Evolutionary conservation across 2,113 vertebrate species (phyloP).

Genomic region (Rhadina sibilatrix): DNA sequence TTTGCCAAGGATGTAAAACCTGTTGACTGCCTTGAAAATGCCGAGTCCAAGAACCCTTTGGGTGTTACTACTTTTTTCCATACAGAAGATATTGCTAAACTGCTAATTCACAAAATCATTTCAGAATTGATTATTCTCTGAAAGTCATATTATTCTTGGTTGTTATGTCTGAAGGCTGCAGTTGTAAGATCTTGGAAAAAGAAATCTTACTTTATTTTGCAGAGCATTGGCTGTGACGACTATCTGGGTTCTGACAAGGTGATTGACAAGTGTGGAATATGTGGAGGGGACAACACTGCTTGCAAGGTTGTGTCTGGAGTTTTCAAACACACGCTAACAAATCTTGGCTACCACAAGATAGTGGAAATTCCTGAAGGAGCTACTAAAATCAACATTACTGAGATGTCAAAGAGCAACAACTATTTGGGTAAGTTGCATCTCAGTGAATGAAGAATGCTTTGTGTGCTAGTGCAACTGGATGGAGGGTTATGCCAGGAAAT

Average conservation of each 20-base stretch:
- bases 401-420: slow-evolving; percentile 96
- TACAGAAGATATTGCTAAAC: not conserved
- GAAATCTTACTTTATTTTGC: slow-evolving; percentile 48
- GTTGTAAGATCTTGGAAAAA: not conserved
- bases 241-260: slow-evolving; percentile 88
- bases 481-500: not conserved
- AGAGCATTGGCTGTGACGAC: slow-evolving; percentile 93
- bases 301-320: slow-evolving; percentile 91
- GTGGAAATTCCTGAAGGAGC: slow-evolving; percentile 96
- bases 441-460: not conserved
- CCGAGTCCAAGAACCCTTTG: not conserved
- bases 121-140: not conserved
- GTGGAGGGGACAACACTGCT: slow-evolving; percentile 89
- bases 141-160: not conserved
- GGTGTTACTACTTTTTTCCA: not conserved
- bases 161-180: not conserved
- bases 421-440: slow-evolving; percentile 85
- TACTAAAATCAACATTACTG: slow-evolving; percentile 95
- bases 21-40: not conserved
- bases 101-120: not conserved
- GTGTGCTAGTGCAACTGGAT: not conserved
- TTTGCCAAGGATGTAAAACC: not conserved
- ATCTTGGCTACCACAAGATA: slow-evolving; percentile 94
- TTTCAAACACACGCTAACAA: slow-evolving; percentile 87
- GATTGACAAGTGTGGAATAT: slow-evolving; percentile 91